Evolutionary conservation across 2,888 invertebrate genomes (phyloP), one percentile per base, ranked within the genome.

Genomic region (Micropterix aruncella): DNA sequence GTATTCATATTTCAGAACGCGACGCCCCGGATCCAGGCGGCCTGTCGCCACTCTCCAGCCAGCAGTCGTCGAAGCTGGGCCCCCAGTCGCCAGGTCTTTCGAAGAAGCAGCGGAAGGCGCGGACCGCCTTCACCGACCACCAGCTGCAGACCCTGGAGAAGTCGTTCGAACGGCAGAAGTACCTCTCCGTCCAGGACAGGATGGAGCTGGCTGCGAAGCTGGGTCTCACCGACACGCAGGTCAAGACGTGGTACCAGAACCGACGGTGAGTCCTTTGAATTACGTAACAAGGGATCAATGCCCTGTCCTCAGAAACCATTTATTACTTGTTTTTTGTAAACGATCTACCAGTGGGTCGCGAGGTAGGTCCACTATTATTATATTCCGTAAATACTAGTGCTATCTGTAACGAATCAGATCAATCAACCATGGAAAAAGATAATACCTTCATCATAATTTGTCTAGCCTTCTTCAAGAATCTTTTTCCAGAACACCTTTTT

Each of bases 191-290:
- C 18, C 97, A 96, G 62, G 96, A 99, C 63, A 77, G 97, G 52
- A 94, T 97, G 92, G 97, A 99, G 68, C 70, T 99, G 56, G 97
- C 99, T 1, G 89, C 93, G 47, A 91, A 92, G 69, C 74, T 99
- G 55, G 90, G 92, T 56, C 77, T 99, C 46, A 94, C 93, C 38
- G 99, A 99, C 67, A 99, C 97, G 43, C 99, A 99, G 75, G 97
- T 99, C 61, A 99, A 99, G 70, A 99, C 99, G 56, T 99, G 99
- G 97, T 97, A 97, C 68, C 96, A 97, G 67, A 97, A 97, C 63
- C 76, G 97, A 75, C 82, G 96, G 95, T 93, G 63, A 74, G 79
- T 62, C 37, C 9, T 9, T 42, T n/a, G n/a, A n/a, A n/a, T n/a
- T n/a, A n/a, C n/a, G n/a, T n/a, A n/a, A n/a, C n/a, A n/a, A n/a